Percentiles rank a stretch among this genome's conserved stretches.
These are phyloP conservation scores for Trachelus iudaicus DNA, from an alignment of 2,888 invertebrate genomes.

Conservation along the genomic window DNA sequence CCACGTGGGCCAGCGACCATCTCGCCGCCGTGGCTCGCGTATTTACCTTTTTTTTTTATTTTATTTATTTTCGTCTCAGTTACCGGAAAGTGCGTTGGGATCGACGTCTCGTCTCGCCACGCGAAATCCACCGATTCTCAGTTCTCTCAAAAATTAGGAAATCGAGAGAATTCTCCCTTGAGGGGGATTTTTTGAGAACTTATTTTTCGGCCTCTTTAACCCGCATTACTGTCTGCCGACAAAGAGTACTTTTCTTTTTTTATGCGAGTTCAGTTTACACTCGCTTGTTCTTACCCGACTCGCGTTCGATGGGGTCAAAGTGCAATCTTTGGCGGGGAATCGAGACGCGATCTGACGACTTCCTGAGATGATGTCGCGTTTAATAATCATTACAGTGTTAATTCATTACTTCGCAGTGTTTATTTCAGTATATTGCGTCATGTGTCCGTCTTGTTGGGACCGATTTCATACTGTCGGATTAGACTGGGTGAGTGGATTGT, in stretches of 20 bases:
- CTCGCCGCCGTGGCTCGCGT: slow-evolving; percentile 45
- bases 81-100: not conserved
- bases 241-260: not conserved
- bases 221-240: not conserved
- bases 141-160: not conserved
- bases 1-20: slow-evolving; percentile 53
- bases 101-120: not conserved
- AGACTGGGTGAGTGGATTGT: slow-evolving; percentile 28
- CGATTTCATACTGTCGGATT: slow-evolving; percentile 34
- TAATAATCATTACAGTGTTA: slow-evolving; percentile 9
- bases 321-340: not conserved
- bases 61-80: slow-evolving; percentile 28
- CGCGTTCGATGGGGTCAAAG: not conserved
- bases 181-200: not conserved
- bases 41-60: slow-evolving; percentile 17
- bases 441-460: slow-evolving; percentile 27
- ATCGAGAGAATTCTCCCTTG: not conserved
- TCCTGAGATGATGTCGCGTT: not conserved
- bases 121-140: slow-evolving; percentile 21
- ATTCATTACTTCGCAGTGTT: slow-evolving; percentile 13
- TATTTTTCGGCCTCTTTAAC: not conserved
- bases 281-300: not conserved
- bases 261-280: not conserved
- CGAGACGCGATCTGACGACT: not conserved
- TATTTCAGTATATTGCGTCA: slow-evolving; percentile 30